Evolutionary conservation across 2,888 invertebrate species (phyloP), one percentile per base, ranked within the genome.

Genomic region (Thereva nobilitata): DNA sequence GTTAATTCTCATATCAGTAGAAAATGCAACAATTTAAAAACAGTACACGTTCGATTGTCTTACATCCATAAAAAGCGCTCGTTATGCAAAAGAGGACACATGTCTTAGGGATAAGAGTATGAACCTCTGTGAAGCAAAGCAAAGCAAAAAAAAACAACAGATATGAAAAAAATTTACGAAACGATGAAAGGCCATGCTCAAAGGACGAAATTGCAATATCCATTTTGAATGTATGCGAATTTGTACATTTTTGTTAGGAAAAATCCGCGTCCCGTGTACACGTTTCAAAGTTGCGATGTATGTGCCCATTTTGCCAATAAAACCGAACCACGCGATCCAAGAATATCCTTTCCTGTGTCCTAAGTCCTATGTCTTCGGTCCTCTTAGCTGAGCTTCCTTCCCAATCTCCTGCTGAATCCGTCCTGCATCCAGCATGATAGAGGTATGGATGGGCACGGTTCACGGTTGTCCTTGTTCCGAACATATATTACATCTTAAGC

Each of bases 401-500:
- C 50, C 37, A 38, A 37, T 38, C 50, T 38, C 53, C 37, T 41
- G 47, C 9, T 38, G 40, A 47, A 12, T 12, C 55, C 23, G 47
- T 12, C 47, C 40, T 53, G 50, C 34, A 55, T 23, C 10, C 10
- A 45, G 56, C 61, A 64, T 64, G 59, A 59, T 64, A 56, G 9
- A 64, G 63, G 63, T 52, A n/a, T 37, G 47, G 56, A n/a, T 9
- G 55, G 55, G 55, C 40, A 38, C 56, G 10, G 37, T 38, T 41
- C 10, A 50, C 61, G 57, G 38, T 50, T 37, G 55, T 54, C 68
- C 53, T 67, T 68, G 68, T 61, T 37, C 57, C 57, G 53, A 67
- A 64, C 67, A 69, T 65, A 67, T 69, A 67, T 69, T 69, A 67
- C 67, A 65, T 64, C 55, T 69, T 67, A 69, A 69, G 67, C 69